Evolutionary conservation across 2,797 vertebrate genomes (phyloP), one percentile per base, ranked within the genome.

Genomic region (Sebastiscus tertius): DNA sequence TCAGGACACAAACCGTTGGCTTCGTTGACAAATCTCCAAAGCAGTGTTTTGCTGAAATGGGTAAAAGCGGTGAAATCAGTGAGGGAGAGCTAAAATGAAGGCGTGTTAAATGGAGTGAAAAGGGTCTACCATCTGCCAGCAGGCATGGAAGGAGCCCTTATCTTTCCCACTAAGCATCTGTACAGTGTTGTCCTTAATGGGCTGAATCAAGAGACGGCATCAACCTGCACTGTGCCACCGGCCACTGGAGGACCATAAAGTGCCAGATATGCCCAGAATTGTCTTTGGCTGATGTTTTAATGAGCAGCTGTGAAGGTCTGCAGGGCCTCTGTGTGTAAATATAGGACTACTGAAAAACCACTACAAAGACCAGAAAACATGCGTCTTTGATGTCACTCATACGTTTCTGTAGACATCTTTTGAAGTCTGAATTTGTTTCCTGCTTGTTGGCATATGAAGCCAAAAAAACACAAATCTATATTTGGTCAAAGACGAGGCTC

Each of bases 141-240:
- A 77, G 81, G 46, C 83, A 24, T 49, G 39, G 54, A 76, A 58
- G 69, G 39, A 65, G 65, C 39, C 39, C 79, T 80, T 58, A 79
- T 86, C 85, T 89, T 46, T 82, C 70, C 84, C 79, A 81, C 81
- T 66, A 72, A 84, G 93, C 91, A 92, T 91, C 89, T 96, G 94
- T 87, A 94, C 89, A 84, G 88, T 80, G 84, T 54, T 22, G 83
- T 85, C 72, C 92, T 95, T 97, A 96, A 97, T 96, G 95, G 95
- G 89, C 92, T 92, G 94, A 94, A 95, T 94, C 92, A 95, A 94
- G 94, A 93, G 27, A 78, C 87, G 91, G 90, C 93, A 87, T 82
- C 92, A 92, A 85, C 83, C 71, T 83, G 73, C 86, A 93, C 92
- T 93, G 92, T 95, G 96, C 94, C 93, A 85, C 42, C 84, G 66